Evolutionary conservation across 2,888 invertebrate species (phyloP).

Genomic region (Hipparchia semele): DNA sequence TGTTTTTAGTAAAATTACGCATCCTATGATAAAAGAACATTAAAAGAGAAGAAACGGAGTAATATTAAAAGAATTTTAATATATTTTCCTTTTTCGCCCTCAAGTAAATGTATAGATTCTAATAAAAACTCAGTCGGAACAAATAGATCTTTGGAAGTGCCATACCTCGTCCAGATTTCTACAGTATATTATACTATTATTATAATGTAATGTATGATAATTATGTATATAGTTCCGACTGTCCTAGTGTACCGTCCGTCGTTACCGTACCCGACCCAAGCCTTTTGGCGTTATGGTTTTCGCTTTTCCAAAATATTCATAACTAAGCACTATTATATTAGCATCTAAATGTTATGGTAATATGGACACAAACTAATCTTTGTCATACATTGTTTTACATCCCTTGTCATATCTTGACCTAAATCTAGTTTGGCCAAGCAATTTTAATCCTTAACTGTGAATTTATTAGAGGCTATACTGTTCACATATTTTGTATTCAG

Average conservation of each 20-base stretch:
- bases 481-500: slow-evolving; percentile 26
- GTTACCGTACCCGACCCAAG: not conserved
- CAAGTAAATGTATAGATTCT: too few relatives aligned
- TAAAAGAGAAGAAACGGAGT: too few relatives aligned
- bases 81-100: too few relatives aligned
- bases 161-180: too few relatives aligned
- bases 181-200: not conserved
- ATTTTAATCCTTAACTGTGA: slow-evolving; percentile 22
- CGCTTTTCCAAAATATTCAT: slow-evolving; percentile 15
- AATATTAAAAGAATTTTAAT: too few relatives aligned
- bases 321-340: slow-evolving; percentile 22
- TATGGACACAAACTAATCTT: slow-evolving; percentile 28
- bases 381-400: slow-evolving; percentile 31
- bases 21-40: too few relatives aligned
- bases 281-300: not conserved
- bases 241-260: too few relatives aligned
- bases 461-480: slow-evolving; percentile 19
- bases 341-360: slow-evolving; percentile 29
- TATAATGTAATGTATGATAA: too few relatives aligned
- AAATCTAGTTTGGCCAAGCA: slow-evolving; percentile 30
- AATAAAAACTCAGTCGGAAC: too few relatives aligned
- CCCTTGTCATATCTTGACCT: slow-evolving; percentile 33
- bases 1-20: too few relatives aligned
- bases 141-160: too few relatives aligned
- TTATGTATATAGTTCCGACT: too few relatives aligned